Evolutionary conservation across 2,113 vertebrate genomes (phyloP).

Genomic region (Plestiodon gilberti): DNA sequence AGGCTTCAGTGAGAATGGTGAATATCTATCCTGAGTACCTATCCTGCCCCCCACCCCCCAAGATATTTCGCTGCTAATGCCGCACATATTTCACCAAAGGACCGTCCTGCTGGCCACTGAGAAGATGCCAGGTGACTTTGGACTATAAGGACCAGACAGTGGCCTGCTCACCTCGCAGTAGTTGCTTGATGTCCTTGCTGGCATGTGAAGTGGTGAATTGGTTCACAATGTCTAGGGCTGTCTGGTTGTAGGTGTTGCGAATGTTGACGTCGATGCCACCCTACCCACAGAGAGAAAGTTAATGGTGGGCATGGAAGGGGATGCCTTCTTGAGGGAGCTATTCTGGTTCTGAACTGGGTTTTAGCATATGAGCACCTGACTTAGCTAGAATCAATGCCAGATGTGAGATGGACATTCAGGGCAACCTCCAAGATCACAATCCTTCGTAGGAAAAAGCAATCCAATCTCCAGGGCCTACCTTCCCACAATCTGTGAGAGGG

Average conservation of each 20-base stretch:
- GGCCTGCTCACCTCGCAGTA: slow-evolving; percentile 86
- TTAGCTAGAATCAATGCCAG: not conserved
- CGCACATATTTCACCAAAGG: not conserved
- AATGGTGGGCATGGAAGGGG: fast-evolving
- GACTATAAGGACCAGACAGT: fast-evolving
- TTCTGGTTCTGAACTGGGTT: not conserved
- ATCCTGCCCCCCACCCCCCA: not conserved
- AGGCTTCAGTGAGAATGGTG: not conserved
- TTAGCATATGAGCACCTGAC: no score
- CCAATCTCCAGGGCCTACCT: not conserved
- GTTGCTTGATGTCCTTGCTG: slow-evolving; percentile 97
- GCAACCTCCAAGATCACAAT: not conserved
- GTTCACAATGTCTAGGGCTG: slow-evolving; percentile 96
- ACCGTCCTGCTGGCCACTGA: not conserved
- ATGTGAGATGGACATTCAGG: not conserved
- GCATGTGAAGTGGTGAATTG: slow-evolving; percentile 98
- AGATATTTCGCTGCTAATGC: no score
- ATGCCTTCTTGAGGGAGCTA: no score
- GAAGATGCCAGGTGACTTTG: not conserved
- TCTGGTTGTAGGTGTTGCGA: slow-evolving; percentile 96
- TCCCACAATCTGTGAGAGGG: not conserved
- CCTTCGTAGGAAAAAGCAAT: not conserved
- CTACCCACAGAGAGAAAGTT: slow-evolving; percentile 65
- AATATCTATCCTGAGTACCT: not conserved
- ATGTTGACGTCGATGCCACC: slow-evolving; percentile 93